Evolutionary conservation across 2,797 vertebrate species (phyloP).

Genomic region (Trichosurus vulpecula): DNA sequence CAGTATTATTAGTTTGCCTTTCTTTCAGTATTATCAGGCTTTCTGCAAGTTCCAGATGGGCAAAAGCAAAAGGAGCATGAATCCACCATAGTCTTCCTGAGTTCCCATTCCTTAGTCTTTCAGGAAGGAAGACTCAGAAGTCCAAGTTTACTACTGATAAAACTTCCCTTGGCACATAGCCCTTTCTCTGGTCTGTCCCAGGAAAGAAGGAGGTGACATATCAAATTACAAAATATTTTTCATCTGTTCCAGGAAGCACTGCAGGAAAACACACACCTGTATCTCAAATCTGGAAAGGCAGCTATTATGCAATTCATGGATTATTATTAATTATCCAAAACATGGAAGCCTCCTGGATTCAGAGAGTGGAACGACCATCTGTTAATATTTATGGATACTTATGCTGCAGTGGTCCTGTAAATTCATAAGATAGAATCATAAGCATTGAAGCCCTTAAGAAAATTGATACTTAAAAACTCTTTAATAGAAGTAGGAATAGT

Average conservation of each 20-base stretch:
- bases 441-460: not conserved
- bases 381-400: not conserved
- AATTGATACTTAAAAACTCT: not conserved
- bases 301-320: not conserved
- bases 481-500: not conserved
- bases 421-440: not conserved
- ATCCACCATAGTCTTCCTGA: not conserved
- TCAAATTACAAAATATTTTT: not conserved
- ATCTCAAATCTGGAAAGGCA: not conserved
- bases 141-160: not conserved
- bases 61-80: not conserved
- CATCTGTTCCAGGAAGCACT: not conserved
- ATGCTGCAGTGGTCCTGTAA: not conserved
- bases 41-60: conserved; percentile 31
- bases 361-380: not conserved
- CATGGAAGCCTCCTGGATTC: not conserved
- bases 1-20: conserved; percentile 37
- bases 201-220: not conserved
- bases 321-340: conserved; percentile 5
- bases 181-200: not conserved
- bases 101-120: not conserved
- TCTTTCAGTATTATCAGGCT: not conserved
- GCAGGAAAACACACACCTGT: not conserved
- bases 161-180: not conserved
- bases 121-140: not conserved